Evolutionary conservation across 1,140 invertebrate genomes (phyloP).

Genomic region (Drosophila aff.): DNA sequence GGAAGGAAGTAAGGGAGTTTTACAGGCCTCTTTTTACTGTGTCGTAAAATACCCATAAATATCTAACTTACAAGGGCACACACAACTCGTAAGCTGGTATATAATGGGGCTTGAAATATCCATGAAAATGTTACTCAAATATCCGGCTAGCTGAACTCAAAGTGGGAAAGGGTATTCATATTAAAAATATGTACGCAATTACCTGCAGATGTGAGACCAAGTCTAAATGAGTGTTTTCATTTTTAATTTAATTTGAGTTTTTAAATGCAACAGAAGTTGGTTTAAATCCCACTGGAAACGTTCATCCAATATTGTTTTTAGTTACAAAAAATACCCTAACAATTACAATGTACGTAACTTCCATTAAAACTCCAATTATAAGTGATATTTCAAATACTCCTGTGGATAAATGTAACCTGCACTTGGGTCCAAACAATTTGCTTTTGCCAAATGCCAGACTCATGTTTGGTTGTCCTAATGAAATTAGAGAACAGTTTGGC

Average conservation of each 20-base stretch:
- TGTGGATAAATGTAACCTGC: slow-evolving; percentile 2
- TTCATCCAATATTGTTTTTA: not conserved
- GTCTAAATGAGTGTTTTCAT: not conserved
- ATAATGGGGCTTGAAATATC: not conserved
- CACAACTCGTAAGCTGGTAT: not conserved
- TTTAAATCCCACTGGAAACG: not conserved
- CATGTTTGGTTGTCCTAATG: slow-evolving; percentile 27
- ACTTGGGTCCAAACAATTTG: slow-evolving; percentile 12
- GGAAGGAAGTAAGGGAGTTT: not conserved
- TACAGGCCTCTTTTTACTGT: slow-evolving; percentile 3
- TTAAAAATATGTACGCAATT: not conserved
- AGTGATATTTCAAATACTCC: not conserved
- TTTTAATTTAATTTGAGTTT: not conserved
- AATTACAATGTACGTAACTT: not conserved
- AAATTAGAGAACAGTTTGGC: slow-evolving; percentile 18
- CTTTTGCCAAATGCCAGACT: slow-evolving; percentile 17
- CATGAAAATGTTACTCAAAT: not conserved
- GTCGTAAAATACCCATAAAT: slow-evolving; percentile 18
- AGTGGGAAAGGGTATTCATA: not conserved
- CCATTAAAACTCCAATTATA: not conserved
- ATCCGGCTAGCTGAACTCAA: not conserved
- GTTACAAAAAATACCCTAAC: not conserved
- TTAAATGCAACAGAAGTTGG: not conserved
- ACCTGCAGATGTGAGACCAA: not conserved
- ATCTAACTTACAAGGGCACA: not conserved